Percentiles rank a stretch among this genome's conserved stretches.
phyloP scores from a whole-genome alignment of 2,113 vertebrate species.

The Megaceryle maxima region DNA sequence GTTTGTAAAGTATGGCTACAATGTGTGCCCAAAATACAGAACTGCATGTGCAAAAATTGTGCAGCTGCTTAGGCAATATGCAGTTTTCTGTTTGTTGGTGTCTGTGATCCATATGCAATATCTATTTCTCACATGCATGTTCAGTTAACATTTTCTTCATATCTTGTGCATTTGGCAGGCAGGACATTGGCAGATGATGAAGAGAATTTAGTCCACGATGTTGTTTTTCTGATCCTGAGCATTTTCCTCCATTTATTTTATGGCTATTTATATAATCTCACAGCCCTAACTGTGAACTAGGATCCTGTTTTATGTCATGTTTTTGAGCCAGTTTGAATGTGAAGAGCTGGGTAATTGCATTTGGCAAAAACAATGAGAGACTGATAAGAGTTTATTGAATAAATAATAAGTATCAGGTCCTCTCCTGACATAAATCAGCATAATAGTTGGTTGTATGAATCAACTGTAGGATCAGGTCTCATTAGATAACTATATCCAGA shows the following conservation, averaged over 20 bases:
- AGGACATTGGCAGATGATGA: not conserved
- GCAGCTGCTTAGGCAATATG: constrained; percentile 28
- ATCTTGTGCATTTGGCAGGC: constrained; percentile 13
- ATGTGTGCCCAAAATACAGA: not conserved
- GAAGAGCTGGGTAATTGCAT: not conserved
- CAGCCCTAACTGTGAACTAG: not conserved
- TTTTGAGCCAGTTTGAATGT: not conserved
- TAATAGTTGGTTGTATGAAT: not conserved
- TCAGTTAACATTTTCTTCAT: not conserved
- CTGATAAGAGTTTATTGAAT: not conserved
- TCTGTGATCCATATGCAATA: not conserved
- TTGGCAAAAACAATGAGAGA: not conserved
- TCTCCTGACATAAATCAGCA: not conserved
- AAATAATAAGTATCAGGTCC: not conserved
- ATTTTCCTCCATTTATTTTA: not conserved
- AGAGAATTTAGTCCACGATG: not conserved
- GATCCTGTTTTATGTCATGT: not conserved
- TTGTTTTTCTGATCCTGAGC: not conserved
- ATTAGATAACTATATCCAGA: not conserved
- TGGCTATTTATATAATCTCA: not conserved
- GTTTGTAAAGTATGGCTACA: not conserved
- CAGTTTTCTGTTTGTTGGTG: not conserved
- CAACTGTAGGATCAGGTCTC: not conserved
- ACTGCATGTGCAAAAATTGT: constrained; percentile 18
- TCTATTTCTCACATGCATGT: not conserved